These are phyloP conservation scores for Corythaixoides concolor DNA, from an alignment of 2,113 vertebrate genomes.

Conservation along the genomic window DNA sequence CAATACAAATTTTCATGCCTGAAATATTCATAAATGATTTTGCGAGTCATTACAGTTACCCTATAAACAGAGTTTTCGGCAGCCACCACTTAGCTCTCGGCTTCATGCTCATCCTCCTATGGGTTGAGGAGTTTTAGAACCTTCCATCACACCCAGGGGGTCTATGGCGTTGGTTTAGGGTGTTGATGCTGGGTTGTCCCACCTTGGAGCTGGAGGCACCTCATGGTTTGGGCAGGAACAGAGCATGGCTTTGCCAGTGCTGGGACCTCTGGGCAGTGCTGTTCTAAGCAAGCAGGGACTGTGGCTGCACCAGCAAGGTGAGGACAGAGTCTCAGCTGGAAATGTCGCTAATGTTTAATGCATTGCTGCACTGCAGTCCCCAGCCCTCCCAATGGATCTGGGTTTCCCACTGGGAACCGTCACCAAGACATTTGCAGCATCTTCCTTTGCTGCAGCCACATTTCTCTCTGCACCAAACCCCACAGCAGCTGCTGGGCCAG, in stretches of 20 bases:
- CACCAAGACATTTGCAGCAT: neutral
- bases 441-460: neutral
- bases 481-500: neutral
- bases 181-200: neutral
- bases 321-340: neutral
- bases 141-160: too few relatives aligned
- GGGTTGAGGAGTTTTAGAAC: neutral
- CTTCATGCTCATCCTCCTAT: rapidly evolving
- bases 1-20: neutral
- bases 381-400: neutral
- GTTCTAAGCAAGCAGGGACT: neutral
- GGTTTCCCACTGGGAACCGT: neutral
- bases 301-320: rapidly evolving
- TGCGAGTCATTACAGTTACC: neutral
- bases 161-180: neutral
- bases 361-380: neutral
- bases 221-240: neutral
- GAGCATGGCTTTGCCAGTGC: neutral
- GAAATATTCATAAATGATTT: neutral
- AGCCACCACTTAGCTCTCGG: neutral
- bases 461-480: neutral
- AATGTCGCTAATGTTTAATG: neutral
- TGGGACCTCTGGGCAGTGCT: neutral
- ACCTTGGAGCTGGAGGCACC: neutral
- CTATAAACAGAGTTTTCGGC: neutral